Base-by-base conservation (phyloP, 2,888 invertebrate species). In the Phoenoteleia sp. region DNA sequence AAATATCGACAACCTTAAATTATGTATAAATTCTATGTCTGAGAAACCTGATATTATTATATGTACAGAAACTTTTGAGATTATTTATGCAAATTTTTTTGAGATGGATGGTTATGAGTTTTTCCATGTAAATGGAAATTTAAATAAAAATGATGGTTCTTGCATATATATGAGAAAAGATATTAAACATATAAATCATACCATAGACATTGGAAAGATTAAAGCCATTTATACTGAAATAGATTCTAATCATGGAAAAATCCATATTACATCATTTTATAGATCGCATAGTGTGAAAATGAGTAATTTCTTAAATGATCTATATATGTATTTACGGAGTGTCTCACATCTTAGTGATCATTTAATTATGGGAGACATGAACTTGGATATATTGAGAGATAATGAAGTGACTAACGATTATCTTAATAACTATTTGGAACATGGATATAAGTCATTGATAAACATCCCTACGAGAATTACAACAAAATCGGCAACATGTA, bases 141-240 rank as follows among this genome's bases (percentile, higher is more conserved):
- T 66, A 47, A 66, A 66, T 49, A 47, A 21, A 33, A 47, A 66
- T 21, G 66, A 66, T 49, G 66, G 66, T 3, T 49, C 42, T 13
- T 66, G 47, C n/a, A 33, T 25, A 15, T 66, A 66, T 36, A 4
- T 33, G 1, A 36, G 13, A 1, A 58, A 19, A 21, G 11, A 21
- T 13, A 21, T 29, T 3, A 29, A 21, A 42, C 15, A 42, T 42
- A 17, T 33, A 33, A 52, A 25, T 27, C 19, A 15, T n/a, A 11
- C 5, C 15, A 19, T 47, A 47, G 6, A 47, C 15, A 47, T 47
- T 17, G 47, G 47, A 15, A 15, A 47, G 19, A 47, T 47, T 17
- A 19, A 15, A 47, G 47, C 47, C 7, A n/a, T 27, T 25, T 52
- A n/a, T 9, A 52, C 52, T 25, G 15, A 49, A 23, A 5, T 21